Evolutionary conservation across 2,888 invertebrate species (phyloP).

Genomic region (Idaea straminata): DNA sequence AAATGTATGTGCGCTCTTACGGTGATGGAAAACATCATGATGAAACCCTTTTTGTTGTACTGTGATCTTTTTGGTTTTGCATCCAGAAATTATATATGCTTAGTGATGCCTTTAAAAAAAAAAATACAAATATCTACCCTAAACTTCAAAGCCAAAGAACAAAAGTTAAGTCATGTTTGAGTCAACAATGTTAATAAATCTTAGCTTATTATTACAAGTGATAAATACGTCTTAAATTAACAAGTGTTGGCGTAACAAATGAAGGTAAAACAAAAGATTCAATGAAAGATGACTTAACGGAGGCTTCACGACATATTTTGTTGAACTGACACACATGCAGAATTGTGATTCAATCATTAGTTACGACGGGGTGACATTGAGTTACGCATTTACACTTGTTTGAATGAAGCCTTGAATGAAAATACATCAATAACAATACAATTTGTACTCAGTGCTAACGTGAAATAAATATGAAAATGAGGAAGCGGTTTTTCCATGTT

Average conservation of each 20-base stretch:
- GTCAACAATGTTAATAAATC: too few species aligned
- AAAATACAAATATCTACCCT: too few species aligned
- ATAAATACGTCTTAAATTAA: neutral
- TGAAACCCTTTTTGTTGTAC: too few species aligned
- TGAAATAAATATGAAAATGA: neutral
- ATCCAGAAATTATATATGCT: too few species aligned
- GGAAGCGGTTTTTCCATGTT: neutral
- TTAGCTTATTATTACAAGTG: neutral
- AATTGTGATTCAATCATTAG: conserved; percentile 49
- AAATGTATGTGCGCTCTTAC: too few species aligned
- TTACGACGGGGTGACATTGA: conserved; percentile 51
- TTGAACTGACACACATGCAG: conserved; percentile 32
- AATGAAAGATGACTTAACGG: conserved; percentile 24
- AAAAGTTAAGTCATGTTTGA: too few species aligned
- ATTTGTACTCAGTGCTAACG: neutral
- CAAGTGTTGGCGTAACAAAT: conserved; percentile 8
- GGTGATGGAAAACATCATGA: too few species aligned
- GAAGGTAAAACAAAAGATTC: conserved; percentile 21
- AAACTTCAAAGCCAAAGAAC: too few species aligned
- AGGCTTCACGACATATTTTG: conserved; percentile 21
- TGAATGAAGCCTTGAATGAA: conserved; percentile 47
- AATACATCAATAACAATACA: neutral
- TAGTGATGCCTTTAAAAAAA: too few species aligned
- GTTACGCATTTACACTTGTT: conserved; percentile 41
- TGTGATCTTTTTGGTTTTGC: too few species aligned